Conservation (phyloP, 2,113 vertebrate genomes). For the Chloropsis cyanopogon region DNA sequence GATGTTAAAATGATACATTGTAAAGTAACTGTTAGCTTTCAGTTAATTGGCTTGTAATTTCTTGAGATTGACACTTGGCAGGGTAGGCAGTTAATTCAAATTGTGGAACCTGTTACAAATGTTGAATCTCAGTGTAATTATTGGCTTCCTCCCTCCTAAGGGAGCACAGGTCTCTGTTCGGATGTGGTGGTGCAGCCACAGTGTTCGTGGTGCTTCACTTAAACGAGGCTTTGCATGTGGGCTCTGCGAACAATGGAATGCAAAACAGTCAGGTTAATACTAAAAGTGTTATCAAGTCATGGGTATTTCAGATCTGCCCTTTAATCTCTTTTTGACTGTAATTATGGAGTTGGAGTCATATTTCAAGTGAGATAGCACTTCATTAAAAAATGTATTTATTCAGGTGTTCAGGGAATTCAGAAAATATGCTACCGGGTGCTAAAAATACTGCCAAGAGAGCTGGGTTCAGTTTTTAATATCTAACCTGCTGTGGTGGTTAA, state of each 20-base stretch:
- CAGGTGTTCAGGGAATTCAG: neutral
- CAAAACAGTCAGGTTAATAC: neutral
- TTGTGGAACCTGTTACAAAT: neutral
- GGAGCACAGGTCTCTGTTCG: neutral
- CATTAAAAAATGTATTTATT: neutral
- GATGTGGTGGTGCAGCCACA: neutral
- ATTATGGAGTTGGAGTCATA: neutral
- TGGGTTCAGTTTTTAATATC: neutral
- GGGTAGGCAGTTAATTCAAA: neutral
- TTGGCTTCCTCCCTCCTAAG: neutral
- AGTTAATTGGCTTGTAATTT: neutral
- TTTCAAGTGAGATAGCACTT: neutral
- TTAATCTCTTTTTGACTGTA: neutral
- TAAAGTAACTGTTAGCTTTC: neutral
- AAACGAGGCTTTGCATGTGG: neutral
- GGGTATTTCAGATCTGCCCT: neutral
- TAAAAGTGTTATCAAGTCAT: neutral
- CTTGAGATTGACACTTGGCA: neutral
- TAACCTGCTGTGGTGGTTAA: constrained; percentile 10
- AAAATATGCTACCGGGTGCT: neutral
- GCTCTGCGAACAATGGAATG: neutral
- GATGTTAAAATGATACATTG: neutral
- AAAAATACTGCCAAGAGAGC: neutral
- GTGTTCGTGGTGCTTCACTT: neutral
- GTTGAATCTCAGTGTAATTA: neutral